Evolutionary conservation across 2,113 vertebrate species (phyloP).

Genomic region (Hypomesus transpacificus): DNA sequence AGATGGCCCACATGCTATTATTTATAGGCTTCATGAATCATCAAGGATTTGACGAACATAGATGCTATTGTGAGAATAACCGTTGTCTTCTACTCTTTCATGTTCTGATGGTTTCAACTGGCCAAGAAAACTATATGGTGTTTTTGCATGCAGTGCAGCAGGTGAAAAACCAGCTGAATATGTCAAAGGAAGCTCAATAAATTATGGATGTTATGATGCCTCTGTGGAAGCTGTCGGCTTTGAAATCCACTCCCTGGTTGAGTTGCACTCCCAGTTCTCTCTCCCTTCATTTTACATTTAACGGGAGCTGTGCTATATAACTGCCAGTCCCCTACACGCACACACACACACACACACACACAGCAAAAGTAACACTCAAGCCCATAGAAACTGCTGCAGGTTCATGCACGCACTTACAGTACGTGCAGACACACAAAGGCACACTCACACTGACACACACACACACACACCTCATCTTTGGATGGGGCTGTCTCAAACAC

Average conservation of each 20-base stretch:
- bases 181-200: conserved; percentile 55
- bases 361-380: neutral
- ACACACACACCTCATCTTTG: conserved; percentile 27
- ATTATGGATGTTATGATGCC: conserved; percentile 60
- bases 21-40: too few relatives aligned
- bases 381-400: neutral
- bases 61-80: neutral
- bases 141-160: conserved; percentile 31
- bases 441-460: neutral
- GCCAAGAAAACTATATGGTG: conserved; percentile 13
- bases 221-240: conserved; percentile 53
- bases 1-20: too few relatives aligned
- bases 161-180: conserved; percentile 44
- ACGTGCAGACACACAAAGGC: neutral
- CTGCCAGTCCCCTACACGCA: conserved; percentile 14
- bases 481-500: conserved; percentile 40
- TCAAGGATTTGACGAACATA: too few relatives aligned
- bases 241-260: conserved; percentile 57
- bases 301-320: conserved; percentile 34
- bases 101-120: conserved; percentile 28
- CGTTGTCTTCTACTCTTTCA: conserved; percentile 4
- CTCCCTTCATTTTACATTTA: conserved; percentile 56
- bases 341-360: conserved; percentile 2
- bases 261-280: conserved; percentile 42
- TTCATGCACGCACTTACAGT: conserved; percentile 4